phyloP scores from a whole-genome alignment of 2,797 vertebrate genomes.

The Sebastolobus altivelis region DNA sequence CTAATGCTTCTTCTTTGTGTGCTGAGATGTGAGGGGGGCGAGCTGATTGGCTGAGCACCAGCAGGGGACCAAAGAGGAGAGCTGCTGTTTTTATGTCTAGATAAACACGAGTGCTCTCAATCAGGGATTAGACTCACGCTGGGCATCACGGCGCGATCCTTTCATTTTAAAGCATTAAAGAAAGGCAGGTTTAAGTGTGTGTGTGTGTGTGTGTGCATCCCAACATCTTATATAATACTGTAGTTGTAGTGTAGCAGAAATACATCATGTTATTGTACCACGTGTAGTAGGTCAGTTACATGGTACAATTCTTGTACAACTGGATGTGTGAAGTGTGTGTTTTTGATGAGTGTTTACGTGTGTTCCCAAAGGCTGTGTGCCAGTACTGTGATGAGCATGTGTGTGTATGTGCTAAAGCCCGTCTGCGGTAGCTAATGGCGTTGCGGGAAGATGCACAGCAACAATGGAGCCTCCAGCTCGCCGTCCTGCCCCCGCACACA shows the following conservation, averaged over 20 bases:
- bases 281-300: background rate
- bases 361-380: constrained; percentile 14
- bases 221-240: constrained; percentile 10
- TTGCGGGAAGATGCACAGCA: constrained; percentile 70
- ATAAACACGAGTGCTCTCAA: constrained; percentile 49
- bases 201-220: background rate
- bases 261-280: background rate
- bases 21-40: background rate
- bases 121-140: constrained; percentile 57
- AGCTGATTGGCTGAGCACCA: constrained; percentile 62
- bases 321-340: constrained; percentile 1
- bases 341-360: background rate
- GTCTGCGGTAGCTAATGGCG: constrained; percentile 50
- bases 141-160: constrained; percentile 33
- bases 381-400: background rate
- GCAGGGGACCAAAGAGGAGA: constrained; percentile 31
- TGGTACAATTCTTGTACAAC: background rate
- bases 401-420: constrained; percentile 2
- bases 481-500: constrained; percentile 53
- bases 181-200: constrained; percentile 2
- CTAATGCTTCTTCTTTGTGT: constrained; percentile 3
- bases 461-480: constrained; percentile 73
- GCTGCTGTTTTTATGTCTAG: constrained; percentile 52
- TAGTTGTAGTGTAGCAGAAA: background rate
- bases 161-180: constrained; percentile 33